These are phyloP conservation scores for Thalpophila matura DNA, from an alignment of 2,888 invertebrate genomes.

Conservation along the genomic window DNA sequence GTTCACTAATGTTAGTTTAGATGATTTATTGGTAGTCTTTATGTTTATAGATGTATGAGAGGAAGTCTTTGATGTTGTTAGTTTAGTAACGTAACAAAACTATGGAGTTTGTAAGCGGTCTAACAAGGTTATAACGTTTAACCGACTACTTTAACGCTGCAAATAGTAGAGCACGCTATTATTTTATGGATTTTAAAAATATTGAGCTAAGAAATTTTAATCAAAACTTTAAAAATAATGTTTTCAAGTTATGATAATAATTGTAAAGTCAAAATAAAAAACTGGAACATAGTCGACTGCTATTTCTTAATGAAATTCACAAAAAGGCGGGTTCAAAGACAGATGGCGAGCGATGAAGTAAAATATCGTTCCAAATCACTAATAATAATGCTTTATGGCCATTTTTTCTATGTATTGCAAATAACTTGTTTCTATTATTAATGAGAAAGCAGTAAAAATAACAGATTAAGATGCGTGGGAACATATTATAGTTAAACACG, in stretches of 20 bases:
- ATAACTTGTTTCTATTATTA: slow-evolving; percentile 64
- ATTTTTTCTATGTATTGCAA: slow-evolving; percentile 56
- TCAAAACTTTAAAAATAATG: background rate
- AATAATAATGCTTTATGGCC: slow-evolving; percentile 58
- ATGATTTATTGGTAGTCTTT: slow-evolving; percentile 55
- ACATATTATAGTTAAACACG: slow-evolving; percentile 59
- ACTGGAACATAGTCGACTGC: slow-evolving; percentile 12
- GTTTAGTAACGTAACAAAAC: background rate
- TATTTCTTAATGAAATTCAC: slow-evolving; percentile 28
- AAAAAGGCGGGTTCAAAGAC: slow-evolving; percentile 22
- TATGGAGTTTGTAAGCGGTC: background rate
- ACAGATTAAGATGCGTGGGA: slow-evolving; percentile 68
- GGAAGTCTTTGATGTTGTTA: background rate
- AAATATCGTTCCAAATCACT: slow-evolving; percentile 42
- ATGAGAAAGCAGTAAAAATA: slow-evolving; percentile 66
- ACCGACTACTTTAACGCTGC: background rate
- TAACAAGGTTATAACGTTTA: no score
- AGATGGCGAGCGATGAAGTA: slow-evolving; percentile 39
- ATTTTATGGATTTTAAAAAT: background rate
- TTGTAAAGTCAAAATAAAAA: slow-evolving; percentile 1
- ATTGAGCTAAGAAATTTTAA: no score
- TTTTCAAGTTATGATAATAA: background rate
- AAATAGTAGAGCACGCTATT: background rate
- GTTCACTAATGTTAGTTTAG: slow-evolving; percentile 47
- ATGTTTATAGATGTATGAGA: slow-evolving; percentile 16